Percentiles rank a stretch among this genome's conserved stretches.
phyloP scores from a whole-genome alignment of 2,797 vertebrate genomes.

The Synaphobranchus kaupii region DNA sequence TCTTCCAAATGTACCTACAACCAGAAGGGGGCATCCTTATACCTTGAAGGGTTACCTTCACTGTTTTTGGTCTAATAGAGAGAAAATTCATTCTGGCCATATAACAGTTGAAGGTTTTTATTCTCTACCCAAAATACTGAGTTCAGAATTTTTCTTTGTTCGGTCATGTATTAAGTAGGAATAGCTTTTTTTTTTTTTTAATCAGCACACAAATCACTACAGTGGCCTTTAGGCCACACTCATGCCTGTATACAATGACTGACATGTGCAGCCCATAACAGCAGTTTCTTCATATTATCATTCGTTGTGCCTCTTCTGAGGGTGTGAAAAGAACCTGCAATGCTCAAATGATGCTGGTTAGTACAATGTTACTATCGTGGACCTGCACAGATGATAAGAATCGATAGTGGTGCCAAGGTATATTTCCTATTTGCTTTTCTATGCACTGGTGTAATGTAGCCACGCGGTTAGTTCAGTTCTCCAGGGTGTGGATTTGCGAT shows the following conservation, averaged over 20 bases:
- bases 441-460: background rate
- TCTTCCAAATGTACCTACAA: background rate
- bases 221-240: background rate
- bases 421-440: background rate
- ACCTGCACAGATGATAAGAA: background rate
- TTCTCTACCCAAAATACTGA: background rate
- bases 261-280: background rate
- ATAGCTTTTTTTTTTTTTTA: background rate
- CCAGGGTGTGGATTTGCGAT: background rate
- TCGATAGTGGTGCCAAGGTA: background rate
- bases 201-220: too few relatives aligned
- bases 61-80: background rate
- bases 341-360: background rate
- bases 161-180: background rate
- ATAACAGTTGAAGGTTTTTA: background rate
- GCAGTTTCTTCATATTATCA: background rate
- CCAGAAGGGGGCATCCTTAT: slow-evolving; percentile 27
- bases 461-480: background rate
- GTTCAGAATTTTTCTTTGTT: background rate
- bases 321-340: background rate
- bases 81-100: background rate
- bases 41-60: background rate
- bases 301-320: background rate
- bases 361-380: background rate
- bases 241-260: background rate